A percentile compares a stretch with the other conserved stretches of the same genome.
These are phyloP conservation scores for Papilio gigon DNA, from an alignment of 2,888 invertebrate genomes.

Conservation along the genomic window DNA sequence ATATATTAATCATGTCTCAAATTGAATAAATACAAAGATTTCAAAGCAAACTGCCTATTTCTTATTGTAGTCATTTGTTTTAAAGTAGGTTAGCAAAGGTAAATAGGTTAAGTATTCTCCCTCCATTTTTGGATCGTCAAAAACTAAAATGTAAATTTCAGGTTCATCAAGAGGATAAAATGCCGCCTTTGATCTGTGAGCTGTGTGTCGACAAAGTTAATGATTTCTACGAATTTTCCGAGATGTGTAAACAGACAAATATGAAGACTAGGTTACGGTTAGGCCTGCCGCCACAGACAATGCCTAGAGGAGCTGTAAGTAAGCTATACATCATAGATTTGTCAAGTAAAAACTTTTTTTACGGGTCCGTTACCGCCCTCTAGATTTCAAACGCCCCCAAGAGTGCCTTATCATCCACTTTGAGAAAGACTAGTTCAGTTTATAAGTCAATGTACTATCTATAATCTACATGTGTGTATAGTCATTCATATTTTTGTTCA, in stretches of 20 bases:
- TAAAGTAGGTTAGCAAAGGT: background rate
- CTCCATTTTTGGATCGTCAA: background rate
- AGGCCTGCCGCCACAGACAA: constrained; percentile 63
- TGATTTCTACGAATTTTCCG: constrained; percentile 83
- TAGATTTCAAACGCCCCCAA: too few species aligned
- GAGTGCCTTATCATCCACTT: too few species aligned
- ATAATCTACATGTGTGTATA: too few species aligned
- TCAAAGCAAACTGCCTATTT: background rate
- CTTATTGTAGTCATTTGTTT: background rate
- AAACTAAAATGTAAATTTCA: constrained; percentile 48
- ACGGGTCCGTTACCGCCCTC: too few species aligned
- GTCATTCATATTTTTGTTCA: too few species aligned
- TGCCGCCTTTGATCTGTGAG: constrained; percentile 84
- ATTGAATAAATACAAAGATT: background rate
- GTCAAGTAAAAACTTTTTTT: too few species aligned
- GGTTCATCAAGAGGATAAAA: constrained; percentile 81
- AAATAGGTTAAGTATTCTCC: background rate
- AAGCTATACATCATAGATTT: too few species aligned
- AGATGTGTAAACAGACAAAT: constrained; percentile 82
- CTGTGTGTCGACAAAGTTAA: constrained; percentile 84
- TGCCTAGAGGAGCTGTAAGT: constrained; percentile 53
- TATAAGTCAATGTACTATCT: too few species aligned
- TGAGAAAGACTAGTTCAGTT: too few species aligned
- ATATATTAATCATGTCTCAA: too few species aligned
- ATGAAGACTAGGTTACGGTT: constrained; percentile 72